Base-by-base conservation (phyloP, 2,888 invertebrate species). In the Scaptomyza reducta region DNA sequence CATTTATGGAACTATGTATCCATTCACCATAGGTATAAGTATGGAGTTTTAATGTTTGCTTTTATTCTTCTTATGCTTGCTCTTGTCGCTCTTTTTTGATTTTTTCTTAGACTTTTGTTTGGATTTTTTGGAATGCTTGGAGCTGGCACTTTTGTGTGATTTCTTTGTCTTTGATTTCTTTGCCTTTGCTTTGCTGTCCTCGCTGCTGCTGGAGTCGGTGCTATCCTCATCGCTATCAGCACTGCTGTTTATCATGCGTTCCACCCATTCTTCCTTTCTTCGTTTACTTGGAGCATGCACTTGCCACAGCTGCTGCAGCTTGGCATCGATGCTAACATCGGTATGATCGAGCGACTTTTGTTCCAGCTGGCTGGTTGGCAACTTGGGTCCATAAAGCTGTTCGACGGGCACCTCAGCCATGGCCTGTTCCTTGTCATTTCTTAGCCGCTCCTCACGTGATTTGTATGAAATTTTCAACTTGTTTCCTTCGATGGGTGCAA, bases 361-460 rank as follows among this genome's bases (percentile, higher is more conserved):
- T 6, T 51, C 27, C 22, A 44, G 10, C 29, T 67, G 38, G 16
- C 41, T 56, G 0, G 10, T 27, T 3, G 90, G 90, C 16, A 90
- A 14, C 55, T 75, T 79, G 4, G 91, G 91, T 0, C 91, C 91
- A 66, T 91, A 90, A 0, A 74, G 38, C 14, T 83, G 67, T 6
- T 74, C 74, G 4, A 35, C 18, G 4, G 68, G 44, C 11, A 73
- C 60, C 4, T 63, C 45, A 0, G 55, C 50, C 60, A 75, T 56
- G 5, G 71, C 75, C 16, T 67, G 27, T 22, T 74, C 70, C 31
- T 66, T 72, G 33, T 77, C 83, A 38, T 79, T 79, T 31, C 61
- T 59, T 4, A 73, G 42, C 5, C 78, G 75, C 38, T 89, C 77
- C 42, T 76, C 72, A 0, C 71, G 79, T 0, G 90, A 66, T 56